Conservation (phyloP, 2,888 invertebrate species). For the Portevinia maculata region DNA sequence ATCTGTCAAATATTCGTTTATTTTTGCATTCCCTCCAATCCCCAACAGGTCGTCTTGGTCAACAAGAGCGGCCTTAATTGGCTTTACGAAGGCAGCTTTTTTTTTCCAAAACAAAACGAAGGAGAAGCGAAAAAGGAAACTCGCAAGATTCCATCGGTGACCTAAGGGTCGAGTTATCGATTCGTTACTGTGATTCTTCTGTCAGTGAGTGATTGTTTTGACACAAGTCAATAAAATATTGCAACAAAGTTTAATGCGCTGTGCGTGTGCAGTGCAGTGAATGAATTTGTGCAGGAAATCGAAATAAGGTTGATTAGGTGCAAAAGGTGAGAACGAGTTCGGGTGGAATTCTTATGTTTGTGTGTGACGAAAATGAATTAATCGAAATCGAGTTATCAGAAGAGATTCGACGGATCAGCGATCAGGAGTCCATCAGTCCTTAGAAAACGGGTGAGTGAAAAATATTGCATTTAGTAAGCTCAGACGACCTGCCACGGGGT, state of each 20-base stretch:
- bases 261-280: slow-evolving; percentile 37
- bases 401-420: slow-evolving; percentile 14
- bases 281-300: slow-evolving; percentile 33
- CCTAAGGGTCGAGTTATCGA: slow-evolving; percentile 69
- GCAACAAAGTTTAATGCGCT: slow-evolving; percentile 6
- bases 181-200: slow-evolving; percentile 49
- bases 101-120: slow-evolving; percentile 20
- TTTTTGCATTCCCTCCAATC: not conserved
- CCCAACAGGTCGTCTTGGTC: too few relatives aligned
- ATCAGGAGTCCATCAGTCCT: slow-evolving; percentile 52
- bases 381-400: slow-evolving; percentile 8
- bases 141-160: slow-evolving; percentile 65
- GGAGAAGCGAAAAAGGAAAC: slow-evolving; percentile 1
- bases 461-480: not conserved
- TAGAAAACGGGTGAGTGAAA: slow-evolving; percentile 72
- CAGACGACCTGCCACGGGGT: too few relatives aligned
- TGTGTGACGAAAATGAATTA: slow-evolving; percentile 33
- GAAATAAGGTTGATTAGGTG: slow-evolving; percentile 48
- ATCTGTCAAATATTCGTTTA: slow-evolving; percentile 46
- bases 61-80: slow-evolving; percentile 55
- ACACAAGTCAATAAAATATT: slow-evolving; percentile 45
- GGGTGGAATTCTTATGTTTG: slow-evolving; percentile 15
- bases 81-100: slow-evolving; percentile 51
- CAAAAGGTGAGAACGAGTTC: slow-evolving; percentile 31
- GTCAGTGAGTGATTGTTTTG: slow-evolving; percentile 31